Evolutionary conservation across 2,797 vertebrate genomes (phyloP).

Genomic region (Enteromius thamalakanensis): DNA sequence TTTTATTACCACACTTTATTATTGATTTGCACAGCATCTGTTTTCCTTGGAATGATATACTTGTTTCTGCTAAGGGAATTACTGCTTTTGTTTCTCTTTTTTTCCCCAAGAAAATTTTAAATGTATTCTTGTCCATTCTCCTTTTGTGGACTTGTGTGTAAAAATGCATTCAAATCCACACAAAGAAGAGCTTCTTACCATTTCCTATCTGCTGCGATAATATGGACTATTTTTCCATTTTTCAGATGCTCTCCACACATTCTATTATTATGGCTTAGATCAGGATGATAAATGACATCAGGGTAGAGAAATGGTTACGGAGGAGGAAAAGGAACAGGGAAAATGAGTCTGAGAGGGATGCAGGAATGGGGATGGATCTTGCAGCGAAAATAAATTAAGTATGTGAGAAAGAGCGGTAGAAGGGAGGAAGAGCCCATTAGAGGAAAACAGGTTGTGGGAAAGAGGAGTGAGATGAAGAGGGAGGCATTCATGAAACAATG

Average conservation of each 20-base stretch:
- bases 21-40: background rate
- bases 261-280: conserved; percentile 35
- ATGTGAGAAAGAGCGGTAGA: background rate
- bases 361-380: conserved; percentile 10
- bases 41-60: conserved; percentile 49
- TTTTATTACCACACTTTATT: background rate
- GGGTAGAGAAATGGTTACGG: conserved; percentile 19
- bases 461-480: conserved; percentile 4
- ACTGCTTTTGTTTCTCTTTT: conserved; percentile 69
- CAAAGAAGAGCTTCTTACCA: conserved; percentile 74
- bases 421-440: conserved; percentile 3
- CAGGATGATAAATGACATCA: conserved; percentile 29
- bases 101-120: conserved; percentile 78
- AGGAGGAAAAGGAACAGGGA: conserved; percentile 17
- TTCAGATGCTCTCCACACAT: conserved; percentile 30
- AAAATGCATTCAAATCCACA: conserved; percentile 99
- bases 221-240: conserved; percentile 6
- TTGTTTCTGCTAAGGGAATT: conserved; percentile 56
- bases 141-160: conserved; percentile 96
- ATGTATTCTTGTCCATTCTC: conserved; percentile 79
- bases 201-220: conserved; percentile 57
- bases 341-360: conserved; percentile 7
- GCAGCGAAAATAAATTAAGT: conserved; percentile 3
- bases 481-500: conserved; percentile 11
- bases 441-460: conserved; percentile 9